These are phyloP conservation scores for Acleris emargana DNA, from an alignment of 2,888 invertebrate species.

Conservation along the genomic window DNA sequence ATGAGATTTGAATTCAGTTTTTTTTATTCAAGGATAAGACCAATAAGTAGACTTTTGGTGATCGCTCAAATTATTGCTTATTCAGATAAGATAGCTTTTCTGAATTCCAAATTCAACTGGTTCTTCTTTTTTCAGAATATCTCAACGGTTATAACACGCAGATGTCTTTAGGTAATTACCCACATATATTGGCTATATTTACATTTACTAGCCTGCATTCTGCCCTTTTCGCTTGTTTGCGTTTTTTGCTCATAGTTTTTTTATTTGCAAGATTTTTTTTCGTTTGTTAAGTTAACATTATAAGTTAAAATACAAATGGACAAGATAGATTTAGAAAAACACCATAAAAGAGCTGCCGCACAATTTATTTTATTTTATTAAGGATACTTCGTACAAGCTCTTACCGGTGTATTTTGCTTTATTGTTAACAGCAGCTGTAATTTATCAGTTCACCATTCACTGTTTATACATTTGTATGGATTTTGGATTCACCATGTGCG, in stretches of 20 bases:
- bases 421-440: too few relatives aligned
- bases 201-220: conserved; percentile 3
- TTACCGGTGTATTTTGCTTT: too few relatives aligned
- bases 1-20: too few relatives aligned
- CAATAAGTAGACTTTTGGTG: too few relatives aligned
- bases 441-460: too few relatives aligned
- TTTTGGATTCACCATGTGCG: too few relatives aligned
- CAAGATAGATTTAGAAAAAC: background rate
- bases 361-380: background rate
- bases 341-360: background rate
- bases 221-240: conserved; percentile 1
- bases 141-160: conserved; percentile 29
- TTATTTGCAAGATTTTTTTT: too few relatives aligned
- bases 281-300: background rate
- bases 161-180: conserved; percentile 26
- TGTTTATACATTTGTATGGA: too few relatives aligned
- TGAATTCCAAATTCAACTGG: conserved; percentile 3
- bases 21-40: too few relatives aligned
- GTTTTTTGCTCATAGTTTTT: background rate
- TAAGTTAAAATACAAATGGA: background rate
- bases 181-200: conserved; percentile 6
- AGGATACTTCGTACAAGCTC: too few relatives aligned
- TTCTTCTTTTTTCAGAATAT: conserved; percentile 31
- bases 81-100: background rate
- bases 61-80: background rate